Percentiles rank a stretch among this genome's conserved stretches.
phyloP scores from a whole-genome alignment of 2,797 vertebrate genomes.

The Gymnothorax reevesii region DNA sequence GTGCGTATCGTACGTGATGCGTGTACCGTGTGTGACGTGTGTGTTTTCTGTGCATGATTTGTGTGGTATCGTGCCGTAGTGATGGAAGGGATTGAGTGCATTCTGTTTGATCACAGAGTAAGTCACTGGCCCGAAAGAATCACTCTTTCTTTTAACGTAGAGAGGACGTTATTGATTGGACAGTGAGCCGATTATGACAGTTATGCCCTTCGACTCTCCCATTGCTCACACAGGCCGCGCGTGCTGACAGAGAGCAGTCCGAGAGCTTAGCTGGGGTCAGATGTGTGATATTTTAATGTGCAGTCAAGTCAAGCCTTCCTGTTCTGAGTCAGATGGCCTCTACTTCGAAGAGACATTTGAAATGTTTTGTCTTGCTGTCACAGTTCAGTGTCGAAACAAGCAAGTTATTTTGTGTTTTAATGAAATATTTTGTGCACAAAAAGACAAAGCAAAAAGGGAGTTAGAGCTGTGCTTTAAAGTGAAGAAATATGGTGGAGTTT shows the following conservation, averaged over 20 bases:
- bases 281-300: neutral
- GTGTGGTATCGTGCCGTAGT: neutral
- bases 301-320: neutral
- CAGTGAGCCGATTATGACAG: neutral
- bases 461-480: too few relatives aligned
- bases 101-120: neutral
- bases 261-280: neutral
- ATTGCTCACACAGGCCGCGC: neutral
- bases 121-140: neutral
- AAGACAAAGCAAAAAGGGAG: too few relatives aligned
- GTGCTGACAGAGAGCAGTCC: neutral
- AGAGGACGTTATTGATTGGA: neutral
- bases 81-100: neutral
- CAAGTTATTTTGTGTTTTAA: neutral
- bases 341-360: neutral
- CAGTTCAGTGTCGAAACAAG: neutral
- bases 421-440: too few relatives aligned
- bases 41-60: slow-evolving; percentile 15
- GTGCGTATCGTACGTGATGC: slow-evolving; percentile 1
- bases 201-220: neutral
- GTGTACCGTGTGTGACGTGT: slow-evolving; percentile 13
- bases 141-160: neutral
- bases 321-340: neutral
- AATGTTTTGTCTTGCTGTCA: neutral
- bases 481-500: too few relatives aligned